phyloP scores from a whole-genome alignment of 2,113 vertebrate genomes.

The Cyprinodon tularosa region DNA sequence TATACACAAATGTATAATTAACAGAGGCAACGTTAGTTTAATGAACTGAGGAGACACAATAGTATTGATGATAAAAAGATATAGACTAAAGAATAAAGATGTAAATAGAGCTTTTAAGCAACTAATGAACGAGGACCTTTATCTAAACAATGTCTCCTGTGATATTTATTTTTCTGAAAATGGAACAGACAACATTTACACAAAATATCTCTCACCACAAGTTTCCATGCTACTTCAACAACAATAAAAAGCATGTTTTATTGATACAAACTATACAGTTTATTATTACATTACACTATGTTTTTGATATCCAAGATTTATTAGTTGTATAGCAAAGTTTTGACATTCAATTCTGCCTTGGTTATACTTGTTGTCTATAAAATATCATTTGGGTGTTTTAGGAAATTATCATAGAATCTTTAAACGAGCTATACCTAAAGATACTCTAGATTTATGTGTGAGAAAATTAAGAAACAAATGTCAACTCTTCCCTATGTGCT shows the following conservation, averaged over 20 bases:
- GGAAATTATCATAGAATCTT: slow-evolving; percentile 33
- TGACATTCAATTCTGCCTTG: background rate
- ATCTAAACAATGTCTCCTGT: background rate
- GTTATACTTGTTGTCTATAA: slow-evolving; percentile 8
- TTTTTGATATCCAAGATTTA: slow-evolving; percentile 15
- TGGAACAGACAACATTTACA: background rate
- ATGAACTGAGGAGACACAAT: background rate
- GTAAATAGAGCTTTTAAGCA: too few species aligned
- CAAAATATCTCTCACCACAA: background rate
- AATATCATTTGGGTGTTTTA: slow-evolving; percentile 18
- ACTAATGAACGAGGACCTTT: background rate
- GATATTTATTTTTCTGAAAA: background rate
- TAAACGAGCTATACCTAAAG: slow-evolving; percentile 22
- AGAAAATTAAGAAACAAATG: slow-evolving; percentile 40
- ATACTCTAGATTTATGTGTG: slow-evolving; percentile 32
- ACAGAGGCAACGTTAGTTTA: background rate
- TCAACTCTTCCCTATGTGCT: slow-evolving; percentile 45
- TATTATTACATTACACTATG: slow-evolving; percentile 2
- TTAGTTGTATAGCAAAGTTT: slow-evolving; percentile 12
- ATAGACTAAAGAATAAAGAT: background rate
- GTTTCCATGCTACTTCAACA: background rate
- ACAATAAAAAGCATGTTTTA: background rate
- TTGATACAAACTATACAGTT: slow-evolving; percentile 5
- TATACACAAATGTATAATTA: too few species aligned
- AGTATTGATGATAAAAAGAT: background rate